A percentile compares a stretch with the other conserved stretches of the same genome.
Conservation (phyloP, 2,888 invertebrate species). For the Pammene aurita region DNA sequence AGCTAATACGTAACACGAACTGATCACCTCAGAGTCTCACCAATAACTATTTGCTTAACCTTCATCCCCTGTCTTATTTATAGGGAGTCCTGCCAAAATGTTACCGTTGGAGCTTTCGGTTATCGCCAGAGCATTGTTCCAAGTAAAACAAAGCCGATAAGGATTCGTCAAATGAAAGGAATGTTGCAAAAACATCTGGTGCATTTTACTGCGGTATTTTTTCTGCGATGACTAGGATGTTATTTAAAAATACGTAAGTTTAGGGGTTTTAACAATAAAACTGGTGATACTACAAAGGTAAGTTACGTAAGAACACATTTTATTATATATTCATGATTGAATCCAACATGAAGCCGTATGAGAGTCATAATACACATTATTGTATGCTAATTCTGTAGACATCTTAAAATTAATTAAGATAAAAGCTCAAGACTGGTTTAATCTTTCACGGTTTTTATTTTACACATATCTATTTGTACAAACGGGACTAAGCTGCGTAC, state of each 20-base stretch:
- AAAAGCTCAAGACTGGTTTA: too few relatives aligned
- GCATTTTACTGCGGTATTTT: conserved; percentile 2
- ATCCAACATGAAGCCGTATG: too few relatives aligned
- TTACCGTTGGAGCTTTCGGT: conserved; percentile 48
- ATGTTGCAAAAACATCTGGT: conserved; percentile 50
- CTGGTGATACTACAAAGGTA: too few relatives aligned
- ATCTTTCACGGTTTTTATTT: too few relatives aligned
- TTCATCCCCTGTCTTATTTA: conserved; percentile 58
- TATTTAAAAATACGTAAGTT: neutral
- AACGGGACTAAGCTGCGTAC: too few relatives aligned
- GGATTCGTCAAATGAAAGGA: conserved; percentile 68
- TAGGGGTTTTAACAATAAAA: too few relatives aligned
- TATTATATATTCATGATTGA: too few relatives aligned
- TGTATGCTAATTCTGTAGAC: too few relatives aligned
- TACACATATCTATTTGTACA: too few relatives aligned
- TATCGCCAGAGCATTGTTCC: conserved; percentile 67
- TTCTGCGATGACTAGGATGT: neutral
- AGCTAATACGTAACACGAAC: conserved; percentile 33
- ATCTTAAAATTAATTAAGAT: too few relatives aligned
- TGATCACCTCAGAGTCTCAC: conserved; percentile 46
- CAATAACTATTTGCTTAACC: conserved; percentile 53
- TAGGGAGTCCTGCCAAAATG: conserved; percentile 50
- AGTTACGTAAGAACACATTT: too few relatives aligned
- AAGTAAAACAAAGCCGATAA: conserved; percentile 61
- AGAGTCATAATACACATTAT: too few relatives aligned